phyloP scores from a whole-genome alignment of 2,113 vertebrate species.

The Myotis brandtii region DNA sequence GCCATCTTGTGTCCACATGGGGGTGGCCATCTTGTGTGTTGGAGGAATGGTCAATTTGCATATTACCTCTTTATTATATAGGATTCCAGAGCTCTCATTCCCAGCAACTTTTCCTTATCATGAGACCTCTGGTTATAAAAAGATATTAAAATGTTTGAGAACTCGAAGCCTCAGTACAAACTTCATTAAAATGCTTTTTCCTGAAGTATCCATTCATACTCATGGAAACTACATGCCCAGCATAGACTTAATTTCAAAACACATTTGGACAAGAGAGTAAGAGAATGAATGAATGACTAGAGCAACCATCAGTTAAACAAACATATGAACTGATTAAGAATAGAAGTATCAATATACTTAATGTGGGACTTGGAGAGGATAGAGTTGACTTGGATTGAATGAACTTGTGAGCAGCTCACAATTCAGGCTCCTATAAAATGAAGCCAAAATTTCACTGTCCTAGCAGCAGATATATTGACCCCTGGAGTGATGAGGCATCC shows the following conservation, averaged over 20 bases:
- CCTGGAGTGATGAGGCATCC: not conserved
- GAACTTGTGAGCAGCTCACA: not conserved
- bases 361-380: not conserved
- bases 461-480: not conserved
- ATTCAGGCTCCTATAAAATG: not conserved
- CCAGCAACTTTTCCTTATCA: not conserved
- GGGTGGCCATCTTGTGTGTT: no score
- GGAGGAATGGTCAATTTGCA: no score
- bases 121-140: constrained; percentile 58
- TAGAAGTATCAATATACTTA: not conserved
- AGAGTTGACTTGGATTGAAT: not conserved
- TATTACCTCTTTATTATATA: no score
- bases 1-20: no score
- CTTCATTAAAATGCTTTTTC: constrained; percentile 54
- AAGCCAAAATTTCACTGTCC: not conserved
- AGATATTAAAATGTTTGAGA: constrained; percentile 63
- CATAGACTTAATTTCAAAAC: constrained; percentile 39
- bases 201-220: constrained; percentile 42
- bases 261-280: not conserved
- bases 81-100: constrained; percentile 35
- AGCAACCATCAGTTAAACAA: not conserved
- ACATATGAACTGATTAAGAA: not conserved
- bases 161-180: constrained; percentile 42
- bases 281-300: not conserved
- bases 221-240: constrained; percentile 20